These are phyloP conservation scores for Cephus pulcher DNA, from an alignment of 2,888 invertebrate genomes.

Conservation along the genomic window DNA sequence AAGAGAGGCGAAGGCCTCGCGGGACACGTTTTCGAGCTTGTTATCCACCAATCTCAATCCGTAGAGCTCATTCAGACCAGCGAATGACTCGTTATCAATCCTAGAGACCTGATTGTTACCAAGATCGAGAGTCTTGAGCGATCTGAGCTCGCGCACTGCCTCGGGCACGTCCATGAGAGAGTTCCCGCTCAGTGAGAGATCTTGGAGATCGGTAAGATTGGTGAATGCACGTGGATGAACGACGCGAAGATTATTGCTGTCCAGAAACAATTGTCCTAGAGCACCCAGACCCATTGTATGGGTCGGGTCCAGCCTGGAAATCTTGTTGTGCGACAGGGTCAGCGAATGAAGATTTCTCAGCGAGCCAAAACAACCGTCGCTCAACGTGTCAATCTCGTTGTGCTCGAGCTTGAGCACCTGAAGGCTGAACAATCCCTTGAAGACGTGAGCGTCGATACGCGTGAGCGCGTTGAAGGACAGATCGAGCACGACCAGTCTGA, in stretches of 20 bases:
- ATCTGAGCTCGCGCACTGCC: constrained; percentile 77
- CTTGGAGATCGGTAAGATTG: constrained; percentile 82
- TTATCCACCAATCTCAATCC: constrained; percentile 85
- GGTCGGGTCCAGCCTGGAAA: constrained; percentile 76
- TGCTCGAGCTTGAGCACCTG: constrained; percentile 81
- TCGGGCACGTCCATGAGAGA: constrained; percentile 77
- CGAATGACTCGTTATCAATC: constrained; percentile 79
- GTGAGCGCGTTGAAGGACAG: constrained; percentile 79
- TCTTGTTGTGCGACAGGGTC: constrained; percentile 78
- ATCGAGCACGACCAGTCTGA: constrained; percentile 80
- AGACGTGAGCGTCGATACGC: constrained; percentile 77
- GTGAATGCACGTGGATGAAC: constrained; percentile 79
- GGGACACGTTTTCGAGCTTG: constrained; percentile 80
- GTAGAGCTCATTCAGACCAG: constrained; percentile 79
- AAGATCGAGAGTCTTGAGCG: constrained; percentile 82
- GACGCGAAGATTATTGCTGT: constrained; percentile 78
- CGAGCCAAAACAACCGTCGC: constrained; percentile 80
- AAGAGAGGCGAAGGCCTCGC: constrained; percentile 78
- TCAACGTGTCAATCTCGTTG: constrained; percentile 77
- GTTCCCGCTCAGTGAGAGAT: constrained; percentile 82
- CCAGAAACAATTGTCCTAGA: constrained; percentile 79
- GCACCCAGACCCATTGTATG: constrained; percentile 81
- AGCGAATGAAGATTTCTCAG: constrained; percentile 83
- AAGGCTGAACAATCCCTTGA: constrained; percentile 80
- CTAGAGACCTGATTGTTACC: constrained; percentile 83